These are phyloP conservation scores for Leptodactylus fuscus DNA, from an alignment of 2,113 vertebrate genomes.

Conservation along the genomic window DNA sequence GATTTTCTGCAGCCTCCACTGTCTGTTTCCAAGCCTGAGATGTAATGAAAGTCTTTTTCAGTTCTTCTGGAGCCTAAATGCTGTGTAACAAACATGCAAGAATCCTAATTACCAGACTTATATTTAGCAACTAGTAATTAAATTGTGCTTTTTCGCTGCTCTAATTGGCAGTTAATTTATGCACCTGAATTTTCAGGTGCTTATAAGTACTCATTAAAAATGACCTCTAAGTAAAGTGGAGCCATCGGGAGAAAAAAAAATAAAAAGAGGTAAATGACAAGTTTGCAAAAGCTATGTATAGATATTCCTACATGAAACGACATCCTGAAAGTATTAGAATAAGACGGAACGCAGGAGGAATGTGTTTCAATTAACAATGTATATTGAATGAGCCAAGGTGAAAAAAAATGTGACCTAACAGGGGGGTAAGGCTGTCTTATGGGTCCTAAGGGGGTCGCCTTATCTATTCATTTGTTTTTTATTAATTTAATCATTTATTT, in stretches of 20 bases:
- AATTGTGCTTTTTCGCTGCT: conserved; percentile 62
- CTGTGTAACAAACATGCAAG: conserved; percentile 66
- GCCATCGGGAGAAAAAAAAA: conserved; percentile 41
- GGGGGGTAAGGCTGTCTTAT: neutral
- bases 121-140: conserved; percentile 74
- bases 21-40: conserved; percentile 58
- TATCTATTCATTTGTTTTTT: neutral
- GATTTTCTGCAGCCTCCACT: conserved; percentile 52
- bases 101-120: conserved; percentile 68
- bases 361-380: conserved; percentile 55
- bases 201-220: conserved; percentile 72
- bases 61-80: conserved; percentile 66
- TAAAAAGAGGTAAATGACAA: conserved; percentile 63
- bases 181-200: conserved; percentile 75
- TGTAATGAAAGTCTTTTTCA: conserved; percentile 58
- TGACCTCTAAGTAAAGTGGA: conserved; percentile 69
- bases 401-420: neutral
- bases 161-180: conserved; percentile 78
- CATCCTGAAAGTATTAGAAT: conserved; percentile 60
- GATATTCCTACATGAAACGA: conserved; percentile 56
- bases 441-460: neutral
- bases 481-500: no score
- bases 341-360: conserved; percentile 49
- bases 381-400: neutral
- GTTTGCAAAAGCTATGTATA: conserved; percentile 61